phyloP scores from a whole-genome alignment of 2,113 vertebrate species.

The Sylvilagus bachmani region DNA sequence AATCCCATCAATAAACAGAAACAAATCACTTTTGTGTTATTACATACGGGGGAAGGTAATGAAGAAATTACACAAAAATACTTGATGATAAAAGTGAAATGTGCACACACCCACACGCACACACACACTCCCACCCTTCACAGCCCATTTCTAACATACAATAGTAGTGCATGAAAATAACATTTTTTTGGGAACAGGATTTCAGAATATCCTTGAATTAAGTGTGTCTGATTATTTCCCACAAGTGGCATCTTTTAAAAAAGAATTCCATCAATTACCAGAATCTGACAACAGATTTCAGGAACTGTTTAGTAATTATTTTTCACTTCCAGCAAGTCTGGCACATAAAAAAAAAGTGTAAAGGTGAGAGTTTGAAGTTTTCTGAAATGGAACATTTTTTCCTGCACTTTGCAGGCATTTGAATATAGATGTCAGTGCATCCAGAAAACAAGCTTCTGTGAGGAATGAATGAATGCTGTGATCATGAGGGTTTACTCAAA shows the following conservation, averaged over 20 bases:
- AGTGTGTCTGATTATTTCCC: conserved; percentile 55
- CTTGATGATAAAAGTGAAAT: neutral
- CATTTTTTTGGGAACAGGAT: neutral
- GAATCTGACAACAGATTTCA: conserved; percentile 74
- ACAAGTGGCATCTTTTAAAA: conserved; percentile 46
- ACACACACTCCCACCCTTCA: neutral
- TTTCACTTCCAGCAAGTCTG: conserved; percentile 75
- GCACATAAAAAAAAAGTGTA: conserved; percentile 74
- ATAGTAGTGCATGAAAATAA: neutral
- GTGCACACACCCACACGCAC: neutral
- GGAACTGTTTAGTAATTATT: conserved; percentile 76
- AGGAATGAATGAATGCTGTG: conserved; percentile 68
- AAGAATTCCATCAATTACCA: conserved; percentile 63
- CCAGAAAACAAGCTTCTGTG: conserved; percentile 80
- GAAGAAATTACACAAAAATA: neutral
- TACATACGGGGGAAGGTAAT: neutral
- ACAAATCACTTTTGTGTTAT: neutral
- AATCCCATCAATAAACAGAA: neutral
- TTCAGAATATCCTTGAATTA: conserved; percentile 13
- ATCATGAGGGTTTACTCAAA: conserved; percentile 16
- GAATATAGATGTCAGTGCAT: conserved; percentile 66
- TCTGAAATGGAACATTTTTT: conserved; percentile 77
- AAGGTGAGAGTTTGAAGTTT: conserved; percentile 71
- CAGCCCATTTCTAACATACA: neutral
- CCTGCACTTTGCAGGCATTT: conserved; percentile 79